Percentiles rank a stretch among this genome's conserved stretches.
Conservation (phyloP, 2,797 vertebrate genomes). For the Scolopax rusticola region DNA sequence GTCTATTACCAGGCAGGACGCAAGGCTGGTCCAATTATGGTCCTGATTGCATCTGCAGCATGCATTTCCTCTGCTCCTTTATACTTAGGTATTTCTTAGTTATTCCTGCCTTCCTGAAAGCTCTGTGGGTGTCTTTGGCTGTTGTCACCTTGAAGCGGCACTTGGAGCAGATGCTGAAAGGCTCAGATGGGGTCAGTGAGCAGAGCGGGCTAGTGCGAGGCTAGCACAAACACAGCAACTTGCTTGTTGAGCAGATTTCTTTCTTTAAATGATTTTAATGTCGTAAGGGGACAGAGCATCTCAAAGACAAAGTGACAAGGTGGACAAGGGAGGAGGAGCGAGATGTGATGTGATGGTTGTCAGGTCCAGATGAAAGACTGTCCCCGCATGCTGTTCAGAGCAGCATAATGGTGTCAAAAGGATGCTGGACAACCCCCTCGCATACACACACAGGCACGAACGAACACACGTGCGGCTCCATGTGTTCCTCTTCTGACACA, state of each 20-base stretch:
- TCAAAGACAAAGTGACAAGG: neutral
- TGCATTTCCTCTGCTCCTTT: neutral
- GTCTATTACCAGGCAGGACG: neutral
- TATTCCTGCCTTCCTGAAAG: neutral
- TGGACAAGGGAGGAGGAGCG: neutral
- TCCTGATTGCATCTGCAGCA: neutral
- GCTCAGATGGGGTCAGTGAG: rapidly evolving
- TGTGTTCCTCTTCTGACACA: neutral
- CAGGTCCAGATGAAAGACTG: neutral
- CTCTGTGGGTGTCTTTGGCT: neutral
- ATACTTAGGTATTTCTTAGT: neutral
- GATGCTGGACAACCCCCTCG: neutral
- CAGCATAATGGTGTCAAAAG: neutral
- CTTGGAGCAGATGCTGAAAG: neutral
- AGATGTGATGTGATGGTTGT: neutral
- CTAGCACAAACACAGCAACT: neutral
- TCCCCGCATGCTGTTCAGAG: neutral
- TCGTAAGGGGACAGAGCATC: neutral
- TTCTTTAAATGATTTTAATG: neutral
- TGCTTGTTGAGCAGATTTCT: neutral
- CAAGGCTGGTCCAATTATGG: neutral
- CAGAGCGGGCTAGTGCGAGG: neutral
- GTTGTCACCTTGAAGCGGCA: neutral
- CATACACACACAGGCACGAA: rapidly evolving
- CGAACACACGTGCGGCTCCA: rapidly evolving